Conservation (phyloP, 2,113 vertebrate genomes). For the Pavo muticus region DNA sequence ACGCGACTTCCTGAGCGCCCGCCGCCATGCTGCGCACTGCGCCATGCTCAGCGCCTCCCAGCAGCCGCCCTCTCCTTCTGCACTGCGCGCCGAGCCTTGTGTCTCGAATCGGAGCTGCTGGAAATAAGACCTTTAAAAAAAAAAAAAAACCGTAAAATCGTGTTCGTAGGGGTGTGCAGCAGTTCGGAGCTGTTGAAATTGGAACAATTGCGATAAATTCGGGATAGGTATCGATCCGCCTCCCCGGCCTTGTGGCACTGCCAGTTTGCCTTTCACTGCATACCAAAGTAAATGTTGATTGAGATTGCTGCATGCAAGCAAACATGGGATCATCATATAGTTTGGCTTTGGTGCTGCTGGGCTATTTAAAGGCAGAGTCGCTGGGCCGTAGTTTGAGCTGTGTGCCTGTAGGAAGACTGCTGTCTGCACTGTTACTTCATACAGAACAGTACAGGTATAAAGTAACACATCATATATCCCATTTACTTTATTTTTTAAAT, state of each 20-base stretch:
- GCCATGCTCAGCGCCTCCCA: not conserved
- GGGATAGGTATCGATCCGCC: constrained; percentile 27
- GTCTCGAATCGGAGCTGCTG: not conserved
- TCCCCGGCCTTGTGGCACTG: not conserved
- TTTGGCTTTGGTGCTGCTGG: constrained; percentile 11
- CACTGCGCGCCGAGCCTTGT: fast-evolving
- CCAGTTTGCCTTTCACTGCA: constrained; percentile 31
- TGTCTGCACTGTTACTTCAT: fast-evolving
- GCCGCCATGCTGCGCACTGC: not conserved
- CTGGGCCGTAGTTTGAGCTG: not conserved
- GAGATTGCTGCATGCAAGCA: constrained; percentile 50
- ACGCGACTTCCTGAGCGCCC: constrained; percentile 42
- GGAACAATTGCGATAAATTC: not conserved
- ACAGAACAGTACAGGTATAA: not conserved
- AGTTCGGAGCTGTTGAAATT: not conserved
- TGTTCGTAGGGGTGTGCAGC: not conserved
- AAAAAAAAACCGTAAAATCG: not conserved
- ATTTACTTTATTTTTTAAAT: not conserved
- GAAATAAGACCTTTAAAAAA: not conserved
- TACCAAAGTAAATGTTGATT: constrained; percentile 60
- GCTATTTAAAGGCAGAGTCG: constrained; percentile 14
- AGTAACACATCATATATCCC: not conserved
- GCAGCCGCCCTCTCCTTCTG: not conserved
- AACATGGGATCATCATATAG: not conserved
- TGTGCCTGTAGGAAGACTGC: not conserved